Evolutionary conservation across 2,113 vertebrate species (phyloP), one percentile per base, ranked within the genome.

Genomic region (Microcebus tavaratra): DNA sequence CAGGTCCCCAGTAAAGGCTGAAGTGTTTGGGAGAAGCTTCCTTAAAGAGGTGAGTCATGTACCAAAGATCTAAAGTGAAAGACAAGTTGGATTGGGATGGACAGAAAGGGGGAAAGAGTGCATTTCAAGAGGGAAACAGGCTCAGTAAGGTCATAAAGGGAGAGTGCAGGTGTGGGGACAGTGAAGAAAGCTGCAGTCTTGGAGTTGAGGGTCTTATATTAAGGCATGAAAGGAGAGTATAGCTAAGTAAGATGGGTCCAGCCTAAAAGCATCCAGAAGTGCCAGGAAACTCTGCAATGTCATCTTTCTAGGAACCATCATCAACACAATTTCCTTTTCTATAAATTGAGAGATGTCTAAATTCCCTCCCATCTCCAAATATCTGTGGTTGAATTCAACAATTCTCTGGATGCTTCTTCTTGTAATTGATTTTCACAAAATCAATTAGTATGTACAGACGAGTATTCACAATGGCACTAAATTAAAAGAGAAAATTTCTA

Each of bases 301-400:
- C 67, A 93, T 72, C 81, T 95, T 93, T 94, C 55, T 36, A 87
- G 70, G 61, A 97, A 67, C 8, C 39, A 87, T 65, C 87, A 87
- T 65, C 87, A 87, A 88, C 31, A 84, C 25, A 67, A 88, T 15
- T 87, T 92, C 34, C 45, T 84, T 81, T 76, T 82, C 91, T 79
- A 29, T 48, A 84, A 50, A 45, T 63, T 81, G 8, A 93, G 45
- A 57, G 34, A 83, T 39, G 27, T 55, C 45, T 95, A 42, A 63
- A 5, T 79, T 83, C 34, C 59, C 8, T 57, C 59, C 25, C 15
- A 31, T 42, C 76, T 95, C 53, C 93, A 84, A 61, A 72, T 48
- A 53, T 92, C 67, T 76, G 6, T 75, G 36, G 34, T 65, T 96
- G 81, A 83, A 91, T 42, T 95, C 39, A 88, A 42, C 20, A 94